Base-by-base conservation (phyloP, 2,888 invertebrate species). In the Actias luna region DNA sequence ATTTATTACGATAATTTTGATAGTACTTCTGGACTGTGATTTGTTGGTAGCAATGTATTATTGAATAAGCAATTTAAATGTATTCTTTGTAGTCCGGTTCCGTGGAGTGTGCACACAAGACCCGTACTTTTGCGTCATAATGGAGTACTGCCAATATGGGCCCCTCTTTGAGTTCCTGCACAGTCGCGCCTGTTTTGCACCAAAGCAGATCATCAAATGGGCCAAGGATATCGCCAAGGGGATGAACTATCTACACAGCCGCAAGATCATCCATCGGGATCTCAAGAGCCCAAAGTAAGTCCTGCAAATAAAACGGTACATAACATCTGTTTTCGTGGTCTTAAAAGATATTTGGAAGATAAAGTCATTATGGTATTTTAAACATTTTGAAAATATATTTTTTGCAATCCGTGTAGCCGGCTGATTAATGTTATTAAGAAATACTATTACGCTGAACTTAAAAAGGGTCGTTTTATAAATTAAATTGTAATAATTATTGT, bases 281-380 rank as follows among this genome's bases (percentile, higher is more conserved):
- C 94, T 99, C 68, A 99, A 99, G 90, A 99, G 99, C 82, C 99
- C 99, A 58, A 99, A 99, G 99, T 99, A 94, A 95, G 96, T 75
- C 5, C 8, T 12, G n/a, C 18, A 42, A 42, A 18, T 18, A 16
- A 36, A n/a, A 16, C 1, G n/a, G n/a, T n/a, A n/a, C n/a, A n/a
- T n/a, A n/a, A n/a, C n/a, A n/a, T n/a, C n/a, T n/a, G n/a, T n/a
- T n/a, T n/a, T n/a, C n/a, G n/a, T n/a, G n/a, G n/a, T n/a, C n/a
- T n/a, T n/a, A n/a, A n/a, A n/a, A n/a, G n/a, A n/a, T n/a, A n/a
- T n/a, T n/a, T n/a, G n/a, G n/a, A n/a, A n/a, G n/a, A n/a, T n/a
- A n/a, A n/a, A n/a, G n/a, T n/a, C n/a, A n/a, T n/a, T n/a, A n/a
- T n/a, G n/a, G n/a, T n/a, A n/a, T n/a, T n/a, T n/a, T n/a, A n/a